These are phyloP conservation scores for Mastomys natalensis DNA, from an alignment of 2,113 vertebrate genomes.

Conservation along the genomic window DNA sequence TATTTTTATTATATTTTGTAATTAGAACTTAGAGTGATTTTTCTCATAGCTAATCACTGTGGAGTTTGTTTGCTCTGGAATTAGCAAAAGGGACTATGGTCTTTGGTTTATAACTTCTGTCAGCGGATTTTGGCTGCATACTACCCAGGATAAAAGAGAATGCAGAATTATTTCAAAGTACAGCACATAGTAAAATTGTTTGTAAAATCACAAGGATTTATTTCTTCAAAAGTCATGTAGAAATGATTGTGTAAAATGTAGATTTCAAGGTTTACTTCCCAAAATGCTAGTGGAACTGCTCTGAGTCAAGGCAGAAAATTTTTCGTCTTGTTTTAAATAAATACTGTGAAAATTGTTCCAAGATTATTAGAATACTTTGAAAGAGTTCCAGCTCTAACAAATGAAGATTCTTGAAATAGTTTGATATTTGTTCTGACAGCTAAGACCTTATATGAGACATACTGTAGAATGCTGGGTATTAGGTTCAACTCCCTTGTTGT, in stretches of 20 bases:
- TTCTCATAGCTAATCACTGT: not conserved
- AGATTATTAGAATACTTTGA: conserved; percentile 29
- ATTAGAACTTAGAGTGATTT: conserved; percentile 48
- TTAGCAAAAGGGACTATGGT: not conserved
- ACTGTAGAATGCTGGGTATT: conserved; percentile 32
- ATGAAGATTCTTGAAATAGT: conserved; percentile 48
- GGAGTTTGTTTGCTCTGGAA: conserved; percentile 31
- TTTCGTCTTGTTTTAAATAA: conserved; percentile 56
- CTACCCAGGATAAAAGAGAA: not conserved
- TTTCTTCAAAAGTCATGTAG: conserved; percentile 41
- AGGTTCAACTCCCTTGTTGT: not conserved
- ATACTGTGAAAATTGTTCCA: not conserved
- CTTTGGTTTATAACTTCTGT: conserved; percentile 1
- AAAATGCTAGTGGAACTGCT: not conserved
- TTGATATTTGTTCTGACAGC: conserved; percentile 46
- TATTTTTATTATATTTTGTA: conserved; percentile 51
- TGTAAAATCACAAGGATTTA: not conserved
- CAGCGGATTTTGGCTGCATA: conserved; percentile 9
- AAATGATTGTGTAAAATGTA: conserved; percentile 27
- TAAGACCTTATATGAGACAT: not conserved
- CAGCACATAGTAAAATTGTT: conserved; percentile 22
- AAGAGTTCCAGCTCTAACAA: conserved; percentile 49
- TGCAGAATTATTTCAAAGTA: conserved; percentile 34
- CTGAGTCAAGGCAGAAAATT: not conserved
- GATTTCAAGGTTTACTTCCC: not conserved